Evolutionary conservation across 2,797 vertebrate species (phyloP).

Genomic region (Mionectes olivaceus): DNA sequence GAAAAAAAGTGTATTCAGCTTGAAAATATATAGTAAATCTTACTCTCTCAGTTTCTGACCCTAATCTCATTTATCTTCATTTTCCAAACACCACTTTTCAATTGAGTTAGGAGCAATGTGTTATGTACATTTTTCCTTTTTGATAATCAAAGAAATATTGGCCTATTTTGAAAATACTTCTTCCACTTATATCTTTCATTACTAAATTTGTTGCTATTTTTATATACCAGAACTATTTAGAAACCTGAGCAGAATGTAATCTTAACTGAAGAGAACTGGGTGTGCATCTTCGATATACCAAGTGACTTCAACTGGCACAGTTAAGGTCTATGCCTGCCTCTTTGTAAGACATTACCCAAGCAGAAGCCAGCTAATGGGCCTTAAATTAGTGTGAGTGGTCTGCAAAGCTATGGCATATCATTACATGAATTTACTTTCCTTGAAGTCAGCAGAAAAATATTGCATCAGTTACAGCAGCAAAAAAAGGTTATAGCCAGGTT

Average conservation of each 20-base stretch:
- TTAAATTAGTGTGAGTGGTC: conserved; percentile 3
- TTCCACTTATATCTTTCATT: background rate
- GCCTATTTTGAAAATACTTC: background rate
- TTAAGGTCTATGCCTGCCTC: background rate
- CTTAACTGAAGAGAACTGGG: background rate
- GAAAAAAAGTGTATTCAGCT: background rate
- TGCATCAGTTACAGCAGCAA: background rate
- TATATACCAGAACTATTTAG: background rate
- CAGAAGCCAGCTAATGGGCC: conserved; percentile 25
- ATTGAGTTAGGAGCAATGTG: background rate
- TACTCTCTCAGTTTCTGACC: background rate
- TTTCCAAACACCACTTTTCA: background rate
- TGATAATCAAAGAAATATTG: background rate
- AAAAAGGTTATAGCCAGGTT: background rate
- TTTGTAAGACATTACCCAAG: background rate
- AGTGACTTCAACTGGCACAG: background rate
- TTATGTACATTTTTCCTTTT: background rate
- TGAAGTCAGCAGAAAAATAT: background rate
- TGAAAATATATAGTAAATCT: background rate
- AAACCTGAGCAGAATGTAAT: background rate
- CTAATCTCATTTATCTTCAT: conserved; percentile 17
- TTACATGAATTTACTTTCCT: background rate
- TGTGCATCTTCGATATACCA: background rate
- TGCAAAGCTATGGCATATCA: background rate
- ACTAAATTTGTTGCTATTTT: background rate